These are phyloP conservation scores for Pocillopora damicornis DNA, from an alignment of 64 coral and sea anemone species.

Conservation along the genomic window DNA sequence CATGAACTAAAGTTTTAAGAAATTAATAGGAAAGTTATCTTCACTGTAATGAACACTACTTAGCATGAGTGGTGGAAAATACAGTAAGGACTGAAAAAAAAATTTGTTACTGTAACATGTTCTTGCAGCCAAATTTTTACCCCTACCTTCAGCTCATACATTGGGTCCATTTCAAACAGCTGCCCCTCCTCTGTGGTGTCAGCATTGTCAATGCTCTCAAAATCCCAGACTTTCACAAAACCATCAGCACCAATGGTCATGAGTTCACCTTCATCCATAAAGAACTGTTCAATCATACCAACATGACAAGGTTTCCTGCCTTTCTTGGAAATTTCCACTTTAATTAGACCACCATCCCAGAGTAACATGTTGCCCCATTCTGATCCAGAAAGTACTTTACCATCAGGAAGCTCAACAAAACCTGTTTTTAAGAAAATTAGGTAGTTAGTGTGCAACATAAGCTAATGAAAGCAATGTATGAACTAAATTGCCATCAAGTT, in stretches of 20 bases:
- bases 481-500: neutral
- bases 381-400: conserved; percentile 95
- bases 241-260: conserved; percentile 97
- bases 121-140: neutral
- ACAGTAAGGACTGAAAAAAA: too few species aligned
- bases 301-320: conserved; percentile 94
- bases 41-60: too few species aligned
- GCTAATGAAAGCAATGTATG: neutral
- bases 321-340: conserved; percentile 98
- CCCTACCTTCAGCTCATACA: conserved; percentile 98
- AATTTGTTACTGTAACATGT: neutral
- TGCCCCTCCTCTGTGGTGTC: conserved; percentile 87
- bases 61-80: too few species aligned
- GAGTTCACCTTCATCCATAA: conserved; percentile 97
- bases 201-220: conserved; percentile 97
- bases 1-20: too few species aligned
- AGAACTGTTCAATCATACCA: conserved; percentile 99
- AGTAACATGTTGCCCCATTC: conserved; percentile 99
- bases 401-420: conserved; percentile 97
- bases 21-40: too few species aligned
- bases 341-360: conserved; percentile 98
- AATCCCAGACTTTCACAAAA: conserved; percentile 99
- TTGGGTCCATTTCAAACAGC: conserved; percentile 97
- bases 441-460: neutral
- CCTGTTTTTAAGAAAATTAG: conserved; percentile 27